Percentiles rank a stretch among this genome's conserved stretches.
phyloP scores from a whole-genome alignment of 2,888 invertebrate genomes.

The Dicyrtomina minuta region DNA sequence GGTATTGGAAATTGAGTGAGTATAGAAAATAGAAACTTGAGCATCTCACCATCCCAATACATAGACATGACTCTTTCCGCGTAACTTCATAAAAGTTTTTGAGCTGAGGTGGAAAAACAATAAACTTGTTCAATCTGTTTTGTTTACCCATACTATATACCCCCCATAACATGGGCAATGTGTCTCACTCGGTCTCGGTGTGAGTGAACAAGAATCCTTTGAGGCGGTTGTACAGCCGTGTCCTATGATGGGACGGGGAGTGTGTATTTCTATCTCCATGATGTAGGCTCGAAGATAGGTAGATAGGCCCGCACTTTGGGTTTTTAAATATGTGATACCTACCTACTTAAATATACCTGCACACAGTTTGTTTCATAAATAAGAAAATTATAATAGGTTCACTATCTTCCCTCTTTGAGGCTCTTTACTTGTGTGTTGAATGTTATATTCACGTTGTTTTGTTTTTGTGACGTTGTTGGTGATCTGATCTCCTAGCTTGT shows the following conservation, averaged over 20 bases:
- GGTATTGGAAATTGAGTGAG: too few species aligned
- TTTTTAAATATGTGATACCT: neutral
- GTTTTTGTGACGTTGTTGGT: too few species aligned
- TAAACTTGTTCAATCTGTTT: constrained; percentile 16
- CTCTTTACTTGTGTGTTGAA: too few species aligned
- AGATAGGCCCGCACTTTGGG: too few species aligned
- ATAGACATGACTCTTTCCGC: constrained; percentile 6
- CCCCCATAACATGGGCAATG: too few species aligned
- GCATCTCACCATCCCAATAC: too few species aligned
- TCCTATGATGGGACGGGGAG: neutral
- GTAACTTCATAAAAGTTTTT: constrained; percentile 28
- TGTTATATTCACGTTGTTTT: too few species aligned
- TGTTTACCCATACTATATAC: neutral
- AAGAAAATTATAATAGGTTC: constrained; percentile 20
- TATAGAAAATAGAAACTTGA: neutral
- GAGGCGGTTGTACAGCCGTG: neutral
- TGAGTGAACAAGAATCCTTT: constrained; percentile 14
- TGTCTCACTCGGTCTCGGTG: too few species aligned
- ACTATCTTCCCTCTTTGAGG: neutral
- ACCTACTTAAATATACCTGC: neutral
- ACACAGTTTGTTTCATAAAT: constrained; percentile 6
- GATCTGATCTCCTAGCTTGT: too few species aligned
- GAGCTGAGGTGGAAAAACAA: constrained; percentile 27
- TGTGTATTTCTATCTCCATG: too few species aligned
- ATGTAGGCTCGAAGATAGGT: too few species aligned